Evolutionary conservation across 2,113 vertebrate species (phyloP).

Genomic region (Formicarius rufipectus): DNA sequence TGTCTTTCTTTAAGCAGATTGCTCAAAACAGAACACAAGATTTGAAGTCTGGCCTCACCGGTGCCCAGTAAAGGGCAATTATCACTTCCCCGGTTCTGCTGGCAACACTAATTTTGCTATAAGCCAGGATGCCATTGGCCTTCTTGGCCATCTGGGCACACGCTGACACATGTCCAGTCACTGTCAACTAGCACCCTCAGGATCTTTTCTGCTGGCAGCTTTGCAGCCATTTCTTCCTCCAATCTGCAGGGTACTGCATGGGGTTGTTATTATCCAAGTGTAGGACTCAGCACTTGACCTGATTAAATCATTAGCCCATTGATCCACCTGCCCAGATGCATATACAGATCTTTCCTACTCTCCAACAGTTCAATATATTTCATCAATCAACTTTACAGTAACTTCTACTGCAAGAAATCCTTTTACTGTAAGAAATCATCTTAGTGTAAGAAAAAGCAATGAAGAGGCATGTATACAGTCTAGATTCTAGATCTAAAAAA

Average conservation of each 20-base stretch:
- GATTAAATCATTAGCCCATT: background rate
- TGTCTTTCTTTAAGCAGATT: background rate
- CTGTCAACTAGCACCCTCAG: background rate
- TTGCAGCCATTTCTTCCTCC: background rate
- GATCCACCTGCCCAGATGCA: background rate
- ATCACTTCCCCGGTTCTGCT: background rate
- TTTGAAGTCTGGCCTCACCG: background rate
- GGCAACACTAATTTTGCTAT: background rate
- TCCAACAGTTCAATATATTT: background rate
- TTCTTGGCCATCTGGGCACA: background rate
- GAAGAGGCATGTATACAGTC: background rate
- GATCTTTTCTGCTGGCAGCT: background rate
- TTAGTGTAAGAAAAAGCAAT: background rate
- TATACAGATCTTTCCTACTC: background rate
- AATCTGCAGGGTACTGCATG: background rate
- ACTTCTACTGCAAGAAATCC: background rate
- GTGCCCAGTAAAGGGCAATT: background rate
- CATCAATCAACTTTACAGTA: background rate
- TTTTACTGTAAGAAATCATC: background rate
- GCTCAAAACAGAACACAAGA: background rate
- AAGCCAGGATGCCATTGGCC: background rate
- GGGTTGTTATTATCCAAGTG: rapidly evolving
- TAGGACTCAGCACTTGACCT: background rate
- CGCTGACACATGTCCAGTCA: background rate
- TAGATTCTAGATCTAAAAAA: background rate